Base-by-base conservation (phyloP, 2,888 invertebrate genomes). In the Brachyptera risi region DNA sequence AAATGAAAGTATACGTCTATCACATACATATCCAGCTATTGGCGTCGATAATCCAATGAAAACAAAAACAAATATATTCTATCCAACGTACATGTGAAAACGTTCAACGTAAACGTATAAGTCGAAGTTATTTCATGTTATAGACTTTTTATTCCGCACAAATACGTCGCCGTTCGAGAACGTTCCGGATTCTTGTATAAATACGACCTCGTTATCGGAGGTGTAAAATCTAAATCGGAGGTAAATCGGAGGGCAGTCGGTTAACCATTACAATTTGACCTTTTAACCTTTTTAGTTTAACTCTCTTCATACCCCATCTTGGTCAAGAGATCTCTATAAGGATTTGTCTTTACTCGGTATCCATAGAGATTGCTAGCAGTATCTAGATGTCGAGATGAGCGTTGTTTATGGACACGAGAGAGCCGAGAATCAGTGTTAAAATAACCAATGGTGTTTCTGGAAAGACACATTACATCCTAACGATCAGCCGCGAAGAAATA, bases 161-260 rank as follows among this genome's bases (percentile, higher is more conserved):
- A n/a, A n/a, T n/a, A n/a, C n/a, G n/a, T n/a, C n/a, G n/a, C n/a
- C n/a, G n/a, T n/a, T n/a, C n/a, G n/a, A n/a, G n/a, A n/a, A n/a
- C n/a, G n/a, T n/a, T n/a, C n/a, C n/a, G n/a, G n/a, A n/a, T n/a
- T n/a, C n/a, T n/a, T n/a, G n/a, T n/a, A n/a, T n/a, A n/a, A n/a
- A n/a, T n/a, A n/a, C n/a, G n/a, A n/a, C n/a, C n/a, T 42, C 19
- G 47, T 47, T 47, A 47, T 47, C 47, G 47, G 24, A 24, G 24
- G 35, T 35, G 54, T 35, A 37, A 19, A 31, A 62, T 62, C 62
- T 62, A 58, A 40, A 63, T 50, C 49, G 56, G 37, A 57, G 35
- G 60, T 60, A 60, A 63, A 63, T 63, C 59, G 62, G 21, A 44
- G 61, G 61, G 27, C 61, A 62, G 61, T 58, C 58, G 61, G 61